Conservation (phyloP, 2,888 invertebrate genomes). For the Marronus borbonicus region DNA sequence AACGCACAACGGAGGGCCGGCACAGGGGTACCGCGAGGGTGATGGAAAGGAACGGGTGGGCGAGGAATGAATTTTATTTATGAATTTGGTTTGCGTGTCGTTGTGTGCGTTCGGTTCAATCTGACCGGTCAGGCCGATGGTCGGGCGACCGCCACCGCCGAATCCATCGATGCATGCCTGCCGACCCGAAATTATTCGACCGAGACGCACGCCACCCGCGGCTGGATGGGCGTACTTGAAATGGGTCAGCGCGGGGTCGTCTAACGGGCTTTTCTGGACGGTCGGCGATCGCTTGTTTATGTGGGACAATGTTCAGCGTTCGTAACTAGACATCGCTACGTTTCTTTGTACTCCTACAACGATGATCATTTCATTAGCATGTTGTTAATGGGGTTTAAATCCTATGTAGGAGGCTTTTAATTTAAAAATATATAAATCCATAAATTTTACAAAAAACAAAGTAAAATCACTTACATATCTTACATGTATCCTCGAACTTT, state of each 20-base stretch:
- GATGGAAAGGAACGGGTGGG: not conserved
- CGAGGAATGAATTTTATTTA: constrained; percentile 37
- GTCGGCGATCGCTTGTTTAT: constrained; percentile 12
- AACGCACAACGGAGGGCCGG: not conserved
- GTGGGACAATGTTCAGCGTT: constrained; percentile 26
- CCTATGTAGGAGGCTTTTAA: no score
- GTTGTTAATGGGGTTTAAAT: no score
- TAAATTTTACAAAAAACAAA: no score
- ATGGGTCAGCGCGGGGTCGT: constrained; percentile 30
- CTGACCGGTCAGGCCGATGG: constrained; percentile 18
- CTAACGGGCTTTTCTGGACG: not conserved
- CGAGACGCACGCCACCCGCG: constrained; percentile 28
- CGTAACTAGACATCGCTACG: not conserved
- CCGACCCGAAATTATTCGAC: constrained; percentile 41
- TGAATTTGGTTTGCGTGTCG: constrained; percentile 40
- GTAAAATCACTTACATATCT: no score
- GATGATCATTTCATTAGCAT: no score
- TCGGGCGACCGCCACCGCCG: not conserved
- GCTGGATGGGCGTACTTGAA: constrained; percentile 19
- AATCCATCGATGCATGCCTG: constrained; percentile 30
- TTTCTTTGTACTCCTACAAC: not conserved
- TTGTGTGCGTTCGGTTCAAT: constrained; percentile 19
- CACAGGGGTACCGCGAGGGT: not conserved
- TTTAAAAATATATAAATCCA: no score
- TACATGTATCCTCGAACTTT: no score